Base-by-base conservation (phyloP, 2,888 invertebrate species). In the Amphipoea lucens region DNA sequence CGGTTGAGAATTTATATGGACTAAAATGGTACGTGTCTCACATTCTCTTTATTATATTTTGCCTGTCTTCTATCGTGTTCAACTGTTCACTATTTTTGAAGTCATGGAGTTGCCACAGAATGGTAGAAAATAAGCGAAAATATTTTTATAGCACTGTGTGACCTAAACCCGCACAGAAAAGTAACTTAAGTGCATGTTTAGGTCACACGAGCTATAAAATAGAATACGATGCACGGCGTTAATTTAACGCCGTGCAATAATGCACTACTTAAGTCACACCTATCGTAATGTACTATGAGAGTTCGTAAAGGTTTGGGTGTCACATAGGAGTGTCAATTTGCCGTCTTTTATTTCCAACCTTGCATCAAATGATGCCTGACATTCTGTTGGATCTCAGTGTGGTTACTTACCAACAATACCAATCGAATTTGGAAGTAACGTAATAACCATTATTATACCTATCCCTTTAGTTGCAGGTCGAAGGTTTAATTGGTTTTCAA, bases 41-140 rank as follows among this genome's bases (percentile, higher is more conserved):
- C 75, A 78, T 85, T 74, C 66, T 72, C 69, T 87, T 79, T 89
- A 85, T 79, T 85, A 73, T 73, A 82, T 81, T 77, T 73, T 72
- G 77, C 63, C 69, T 69, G 54, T 65, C 67, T 70, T 42, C 36
- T 4, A 17, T 51, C 7, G 40, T 48, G 68, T 75, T 66, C 57
- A 48, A 51, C 20, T 79, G 57, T 45, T 51, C 40, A 57, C 62
- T 70, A 40, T 63, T 81, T 60, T 74, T 72, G 2, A 20, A 77
- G 48, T 48, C 45, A 54, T 1, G 0, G 17, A 45, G 9, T 67
- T 51, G 6, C 11, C 12, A n/a, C 42, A 17, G 20, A 54, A 54
- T 54, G 20, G 7, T 54, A 54, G 20, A 40, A 65, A 66, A 40
- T 6, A 62, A 45, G 51, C 60, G 45, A 45, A 71, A 40, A 5